Conservation (phyloP, 1,140 invertebrate genomes). For the Atta colombica region DNA sequence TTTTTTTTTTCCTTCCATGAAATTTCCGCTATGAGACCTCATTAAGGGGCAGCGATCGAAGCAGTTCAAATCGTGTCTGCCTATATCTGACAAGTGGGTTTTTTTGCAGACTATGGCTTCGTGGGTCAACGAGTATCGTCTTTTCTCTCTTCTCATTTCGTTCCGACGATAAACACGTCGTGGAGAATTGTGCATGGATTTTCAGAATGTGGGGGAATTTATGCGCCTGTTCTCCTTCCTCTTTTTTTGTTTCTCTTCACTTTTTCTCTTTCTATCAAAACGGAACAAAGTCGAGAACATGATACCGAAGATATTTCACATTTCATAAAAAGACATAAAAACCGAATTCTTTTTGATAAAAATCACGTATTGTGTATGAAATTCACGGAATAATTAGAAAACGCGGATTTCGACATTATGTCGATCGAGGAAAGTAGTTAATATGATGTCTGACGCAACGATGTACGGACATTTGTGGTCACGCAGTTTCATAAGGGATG, state of each 20-base stretch:
- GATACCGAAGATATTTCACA: background rate
- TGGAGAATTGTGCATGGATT: background rate
- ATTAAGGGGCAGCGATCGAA: slow-evolving; percentile 43
- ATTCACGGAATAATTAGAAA: background rate
- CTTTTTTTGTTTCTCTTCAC: background rate
- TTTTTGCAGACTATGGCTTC: slow-evolving; percentile 71
- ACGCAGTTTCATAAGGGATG: slow-evolving; percentile 64
- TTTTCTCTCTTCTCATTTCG: slow-evolving; percentile 44
- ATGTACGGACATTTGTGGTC: slow-evolving; percentile 54
- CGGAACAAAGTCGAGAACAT: slow-evolving; percentile 35
- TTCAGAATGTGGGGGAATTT: background rate
- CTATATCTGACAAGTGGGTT: slow-evolving; percentile 71
- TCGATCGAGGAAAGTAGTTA: background rate
- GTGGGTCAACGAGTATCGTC: slow-evolving; percentile 66
- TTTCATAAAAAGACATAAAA: background rate
- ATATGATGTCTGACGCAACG: slow-evolving; percentile 26
- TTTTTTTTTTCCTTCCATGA: slow-evolving; percentile 1
- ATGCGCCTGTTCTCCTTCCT: background rate
- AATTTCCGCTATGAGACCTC: slow-evolving; percentile 70
- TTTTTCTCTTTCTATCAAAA: no score
- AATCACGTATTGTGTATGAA: slow-evolving; percentile 29
- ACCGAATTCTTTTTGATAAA: background rate
- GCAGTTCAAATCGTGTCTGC: slow-evolving; percentile 56
- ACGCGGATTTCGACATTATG: background rate
- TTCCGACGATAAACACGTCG: slow-evolving; percentile 44